Conservation (phyloP, 2,113 vertebrate genomes). For the Thymallus thymallus region DNA sequence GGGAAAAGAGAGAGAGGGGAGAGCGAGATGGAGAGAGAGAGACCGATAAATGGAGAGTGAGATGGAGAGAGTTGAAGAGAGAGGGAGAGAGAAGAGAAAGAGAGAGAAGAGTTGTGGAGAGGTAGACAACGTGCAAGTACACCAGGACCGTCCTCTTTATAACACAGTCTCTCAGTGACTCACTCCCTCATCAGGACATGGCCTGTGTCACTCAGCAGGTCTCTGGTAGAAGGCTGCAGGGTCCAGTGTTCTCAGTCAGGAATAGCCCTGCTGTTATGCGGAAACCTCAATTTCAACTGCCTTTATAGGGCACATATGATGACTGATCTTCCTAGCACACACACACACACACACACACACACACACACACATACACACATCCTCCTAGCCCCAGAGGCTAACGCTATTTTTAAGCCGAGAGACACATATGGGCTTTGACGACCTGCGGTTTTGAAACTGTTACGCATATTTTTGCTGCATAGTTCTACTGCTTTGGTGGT, state of each 20-base stretch:
- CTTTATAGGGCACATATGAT: slow-evolving; percentile 38
- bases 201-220: too few relatives aligned
- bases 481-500: too few relatives aligned
- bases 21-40: slow-evolving; percentile 24
- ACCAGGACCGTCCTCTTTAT: too few relatives aligned
- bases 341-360: slow-evolving; percentile 3
- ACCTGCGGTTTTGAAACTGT: too few relatives aligned
- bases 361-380: neutral
- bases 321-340: slow-evolving; percentile 18
- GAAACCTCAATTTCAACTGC: slow-evolving; percentile 37
- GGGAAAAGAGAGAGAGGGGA: neutral
- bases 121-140: neutral
- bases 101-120: slow-evolving; percentile 15
- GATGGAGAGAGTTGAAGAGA: neutral
- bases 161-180: too few relatives aligned
- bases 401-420: too few relatives aligned
- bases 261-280: slow-evolving; percentile 21
- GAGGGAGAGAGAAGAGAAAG: neutral
- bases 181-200: too few relatives aligned
- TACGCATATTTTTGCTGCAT: too few relatives aligned
- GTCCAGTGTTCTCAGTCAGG: slow-evolving; percentile 1
- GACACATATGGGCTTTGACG: too few relatives aligned
- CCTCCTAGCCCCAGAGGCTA: neutral
- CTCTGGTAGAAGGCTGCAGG: too few relatives aligned
- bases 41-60: too few relatives aligned